phyloP scores from a whole-genome alignment of 2,113 vertebrate species.

The Malurus melanocephalus region DNA sequence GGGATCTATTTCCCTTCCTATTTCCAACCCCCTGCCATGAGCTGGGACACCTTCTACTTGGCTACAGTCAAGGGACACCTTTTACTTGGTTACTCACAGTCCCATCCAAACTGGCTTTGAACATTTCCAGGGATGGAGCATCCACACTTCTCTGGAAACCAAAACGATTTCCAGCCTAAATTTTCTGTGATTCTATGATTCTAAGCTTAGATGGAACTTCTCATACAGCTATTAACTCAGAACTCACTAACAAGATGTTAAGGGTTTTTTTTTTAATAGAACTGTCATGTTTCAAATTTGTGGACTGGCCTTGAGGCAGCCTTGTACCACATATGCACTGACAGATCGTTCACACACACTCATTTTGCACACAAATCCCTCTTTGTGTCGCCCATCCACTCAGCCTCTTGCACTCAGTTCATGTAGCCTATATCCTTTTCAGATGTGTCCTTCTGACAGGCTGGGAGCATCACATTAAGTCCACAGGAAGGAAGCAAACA shows the following conservation, averaged over 20 bases:
- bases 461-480: neutral
- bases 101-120: neutral
- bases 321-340: neutral
- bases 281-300: neutral
- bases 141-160: neutral
- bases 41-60: neutral
- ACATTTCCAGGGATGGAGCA: neutral
- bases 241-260: fast-evolving
- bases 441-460: neutral
- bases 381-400: neutral
- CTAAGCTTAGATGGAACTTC: neutral
- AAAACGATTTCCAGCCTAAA: neutral
- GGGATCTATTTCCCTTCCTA: too few species aligned
- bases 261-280: neutral
- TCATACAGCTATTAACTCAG: neutral
- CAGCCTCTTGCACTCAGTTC: neutral
- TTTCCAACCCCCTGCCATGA: neutral
- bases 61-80: neutral
- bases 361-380: neutral
- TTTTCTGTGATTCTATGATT: neutral
- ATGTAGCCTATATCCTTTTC: neutral
- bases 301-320: neutral
- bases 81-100: neutral
- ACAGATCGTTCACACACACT: fast-evolving
- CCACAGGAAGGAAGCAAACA: neutral